Evolutionary conservation across 2,888 invertebrate species (phyloP).

Genomic region (Neelides folsomi): DNA sequence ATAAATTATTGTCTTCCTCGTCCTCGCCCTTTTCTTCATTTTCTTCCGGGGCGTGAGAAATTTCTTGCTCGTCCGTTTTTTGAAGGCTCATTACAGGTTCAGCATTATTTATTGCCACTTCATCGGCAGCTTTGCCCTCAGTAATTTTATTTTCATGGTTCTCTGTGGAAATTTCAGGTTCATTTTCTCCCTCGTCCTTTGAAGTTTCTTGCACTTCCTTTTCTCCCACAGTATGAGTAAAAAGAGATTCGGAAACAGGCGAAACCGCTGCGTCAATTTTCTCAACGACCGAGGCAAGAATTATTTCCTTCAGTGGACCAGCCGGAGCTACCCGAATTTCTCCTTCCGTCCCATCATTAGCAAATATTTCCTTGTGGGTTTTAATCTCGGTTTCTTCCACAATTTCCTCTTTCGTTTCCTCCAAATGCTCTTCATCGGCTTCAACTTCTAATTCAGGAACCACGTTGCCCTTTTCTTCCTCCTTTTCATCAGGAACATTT

Average conservation of each 20-base stretch:
- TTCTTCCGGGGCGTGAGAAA: not conserved
- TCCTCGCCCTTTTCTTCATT: not conserved
- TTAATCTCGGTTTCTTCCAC: too few relatives aligned
- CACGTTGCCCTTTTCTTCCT: not conserved
- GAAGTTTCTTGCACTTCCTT: not conserved
- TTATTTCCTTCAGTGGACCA: too few relatives aligned
- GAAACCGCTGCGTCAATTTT: slow-evolving; percentile 21
- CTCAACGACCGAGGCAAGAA: not conserved
- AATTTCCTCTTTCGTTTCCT: too few relatives aligned
- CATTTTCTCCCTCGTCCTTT: not conserved
- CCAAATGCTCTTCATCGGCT: not conserved
- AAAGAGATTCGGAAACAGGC: slow-evolving; percentile 17
- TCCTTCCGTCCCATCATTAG: too few relatives aligned
- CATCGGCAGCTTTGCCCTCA: not conserved
- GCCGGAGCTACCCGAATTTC: too few relatives aligned
- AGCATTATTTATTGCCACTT: too few relatives aligned
- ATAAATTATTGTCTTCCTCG: not conserved
- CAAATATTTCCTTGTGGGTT: too few relatives aligned
- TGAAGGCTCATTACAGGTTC: not conserved
- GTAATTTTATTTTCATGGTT: not conserved
- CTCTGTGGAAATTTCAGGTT: not conserved
- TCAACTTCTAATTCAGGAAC: not conserved
- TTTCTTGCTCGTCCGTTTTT: not conserved
- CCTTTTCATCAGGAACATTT: not conserved
- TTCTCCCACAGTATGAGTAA: slow-evolving; percentile 6